Evolutionary conservation across 35 echinoderm and acorn worm species (phyloP).

Genomic region (Apostichopus parvimensis): DNA sequence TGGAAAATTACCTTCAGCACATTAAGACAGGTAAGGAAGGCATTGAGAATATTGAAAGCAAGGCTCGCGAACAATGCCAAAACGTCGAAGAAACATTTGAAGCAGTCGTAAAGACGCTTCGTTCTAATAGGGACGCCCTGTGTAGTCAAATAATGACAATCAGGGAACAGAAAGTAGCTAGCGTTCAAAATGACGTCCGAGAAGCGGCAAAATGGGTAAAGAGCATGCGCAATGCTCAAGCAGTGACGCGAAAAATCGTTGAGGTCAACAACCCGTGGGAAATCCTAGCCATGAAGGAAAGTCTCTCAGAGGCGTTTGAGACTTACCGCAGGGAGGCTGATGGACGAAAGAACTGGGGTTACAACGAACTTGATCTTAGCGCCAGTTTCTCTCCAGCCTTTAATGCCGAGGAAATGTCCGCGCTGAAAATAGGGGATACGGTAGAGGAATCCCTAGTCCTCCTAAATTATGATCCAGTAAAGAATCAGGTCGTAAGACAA

Average conservation of each 20-base stretch:
- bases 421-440: conserved; percentile 28
- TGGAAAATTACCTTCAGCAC: not conserved
- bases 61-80: conserved; percentile 19
- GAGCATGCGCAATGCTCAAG: conserved; percentile 10
- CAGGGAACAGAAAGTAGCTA: not conserved
- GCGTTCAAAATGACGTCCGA: not conserved
- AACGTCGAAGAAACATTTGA: conserved; percentile 28
- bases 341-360: not conserved
- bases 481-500: conserved; percentile 11
- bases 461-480: conserved; percentile 26
- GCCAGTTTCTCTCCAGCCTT: conserved; percentile 28
- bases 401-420: not conserved
- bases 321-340: conserved; percentile 8
- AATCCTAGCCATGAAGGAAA: not conserved
- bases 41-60: not conserved
- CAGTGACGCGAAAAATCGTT: conserved; percentile 28
- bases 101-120: not conserved
- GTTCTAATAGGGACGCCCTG: conserved; percentile 18
- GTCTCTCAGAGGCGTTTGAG: not conserved
- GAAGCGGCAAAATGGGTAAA: not conserved
- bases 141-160: conserved; percentile 13
- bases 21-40: conserved; percentile 6
- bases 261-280: conserved; percentile 41
- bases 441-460: conserved; percentile 36
- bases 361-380: conserved; percentile 29